Evolutionary conservation across 2,888 invertebrate genomes (phyloP).

Genomic region (Spodoptera picta): DNA sequence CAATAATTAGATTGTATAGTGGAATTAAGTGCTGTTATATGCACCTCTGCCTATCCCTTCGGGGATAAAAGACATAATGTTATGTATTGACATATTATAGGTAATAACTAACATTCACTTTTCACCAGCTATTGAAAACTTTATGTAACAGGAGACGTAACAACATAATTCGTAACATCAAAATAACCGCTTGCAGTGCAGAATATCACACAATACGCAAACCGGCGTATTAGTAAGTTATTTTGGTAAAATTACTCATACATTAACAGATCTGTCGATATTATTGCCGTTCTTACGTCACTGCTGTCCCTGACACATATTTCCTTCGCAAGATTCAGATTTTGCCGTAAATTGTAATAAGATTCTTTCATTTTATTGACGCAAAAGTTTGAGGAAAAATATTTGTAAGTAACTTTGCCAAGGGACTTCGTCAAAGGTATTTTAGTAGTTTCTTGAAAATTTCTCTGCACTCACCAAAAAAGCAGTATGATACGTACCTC

Average conservation of each 20-base stretch:
- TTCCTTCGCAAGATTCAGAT: conserved; percentile 35
- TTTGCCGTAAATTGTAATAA: conserved; percentile 31
- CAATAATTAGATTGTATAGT: too few species aligned
- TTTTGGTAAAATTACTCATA: conserved; percentile 54
- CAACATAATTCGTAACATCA: background rate
- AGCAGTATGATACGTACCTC: too few species aligned
- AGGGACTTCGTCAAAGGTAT: too few species aligned
- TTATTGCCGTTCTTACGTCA: conserved; percentile 45
- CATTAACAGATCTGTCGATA: conserved; percentile 55
- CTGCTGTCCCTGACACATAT: conserved; percentile 48
- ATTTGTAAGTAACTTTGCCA: background rate
- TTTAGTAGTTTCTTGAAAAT: too few species aligned
- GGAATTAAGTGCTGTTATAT: too few species aligned
- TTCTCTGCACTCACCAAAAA: too few species aligned
- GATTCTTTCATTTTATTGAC: conserved; percentile 8
- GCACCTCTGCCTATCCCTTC: too few species aligned
- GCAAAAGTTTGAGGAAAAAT: background rate
- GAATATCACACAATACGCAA: conserved; percentile 32
- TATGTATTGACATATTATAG: too few species aligned
- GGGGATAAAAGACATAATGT: too few species aligned
- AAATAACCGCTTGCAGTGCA: conserved; percentile 3
- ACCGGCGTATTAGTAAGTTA: conserved; percentile 47
- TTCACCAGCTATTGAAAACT: too few species aligned
- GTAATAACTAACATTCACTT: too few species aligned
- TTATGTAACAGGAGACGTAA: background rate